Conservation (phyloP, 2,113 vertebrate genomes). For the Hippocampus abdominalis region DNA sequence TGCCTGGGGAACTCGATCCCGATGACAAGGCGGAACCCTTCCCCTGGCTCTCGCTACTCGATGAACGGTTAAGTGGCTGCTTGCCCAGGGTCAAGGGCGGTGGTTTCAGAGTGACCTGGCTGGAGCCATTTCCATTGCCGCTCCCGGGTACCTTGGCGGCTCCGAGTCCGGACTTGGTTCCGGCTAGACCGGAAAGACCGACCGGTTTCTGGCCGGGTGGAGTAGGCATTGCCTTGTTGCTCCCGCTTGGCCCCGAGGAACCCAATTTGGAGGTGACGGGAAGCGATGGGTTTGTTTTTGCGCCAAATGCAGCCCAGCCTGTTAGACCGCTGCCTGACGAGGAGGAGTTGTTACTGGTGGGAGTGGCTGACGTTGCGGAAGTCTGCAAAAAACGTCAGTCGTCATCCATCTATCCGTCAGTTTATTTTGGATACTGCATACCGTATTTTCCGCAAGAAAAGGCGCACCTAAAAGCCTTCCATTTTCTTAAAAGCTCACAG, state of each 20-base stretch:
- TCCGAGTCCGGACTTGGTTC: slow-evolving; percentile 78
- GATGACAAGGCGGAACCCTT: slow-evolving; percentile 76
- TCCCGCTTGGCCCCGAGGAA: slow-evolving; percentile 70
- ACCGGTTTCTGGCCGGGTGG: slow-evolving; percentile 82
- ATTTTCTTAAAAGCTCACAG: too few species aligned
- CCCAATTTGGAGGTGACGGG: slow-evolving; percentile 82
- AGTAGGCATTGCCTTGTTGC: slow-evolving; percentile 76
- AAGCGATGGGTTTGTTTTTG: slow-evolving; percentile 84
- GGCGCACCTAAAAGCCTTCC: too few species aligned
- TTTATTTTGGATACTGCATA: too few species aligned
- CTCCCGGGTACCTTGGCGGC: slow-evolving; percentile 75
- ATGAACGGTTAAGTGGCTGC: slow-evolving; percentile 86
- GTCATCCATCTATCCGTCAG: background rate
- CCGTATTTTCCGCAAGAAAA: too few species aligned
- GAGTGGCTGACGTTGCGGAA: slow-evolving; percentile 79
- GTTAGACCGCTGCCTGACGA: slow-evolving; percentile 86
- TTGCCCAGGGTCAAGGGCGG: slow-evolving; percentile 89
- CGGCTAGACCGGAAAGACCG: slow-evolving; percentile 82
- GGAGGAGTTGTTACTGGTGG: slow-evolving; percentile 75
- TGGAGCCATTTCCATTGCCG: slow-evolving; percentile 67
- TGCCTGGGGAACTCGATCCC: slow-evolving; percentile 65
- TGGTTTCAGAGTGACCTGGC: slow-evolving; percentile 77
- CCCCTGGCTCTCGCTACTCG: slow-evolving; percentile 84
- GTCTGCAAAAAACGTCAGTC: slow-evolving; percentile 65
- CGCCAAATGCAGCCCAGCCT: slow-evolving; percentile 95